These are phyloP conservation scores for Pomatostomus ruficeps DNA, from an alignment of 2,113 vertebrate genomes.

Conservation along the genomic window DNA sequence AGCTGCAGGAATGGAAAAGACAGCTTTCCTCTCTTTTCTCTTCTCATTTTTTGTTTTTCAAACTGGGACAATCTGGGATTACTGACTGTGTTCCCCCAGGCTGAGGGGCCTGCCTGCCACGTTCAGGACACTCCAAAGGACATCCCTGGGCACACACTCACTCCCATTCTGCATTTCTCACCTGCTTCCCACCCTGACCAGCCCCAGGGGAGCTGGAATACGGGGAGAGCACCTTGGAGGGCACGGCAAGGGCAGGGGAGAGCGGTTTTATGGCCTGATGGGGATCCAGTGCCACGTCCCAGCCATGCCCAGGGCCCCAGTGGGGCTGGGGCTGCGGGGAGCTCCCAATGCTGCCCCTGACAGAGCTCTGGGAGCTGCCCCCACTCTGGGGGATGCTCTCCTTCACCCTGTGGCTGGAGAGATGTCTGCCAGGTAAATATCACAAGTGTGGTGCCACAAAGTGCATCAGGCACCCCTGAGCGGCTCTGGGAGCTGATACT, in stretches of 20 bases:
- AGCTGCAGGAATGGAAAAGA: not conserved
- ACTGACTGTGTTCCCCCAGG: not conserved
- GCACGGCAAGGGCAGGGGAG: not conserved
- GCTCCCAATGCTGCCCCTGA: not conserved
- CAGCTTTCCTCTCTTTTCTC: not conserved
- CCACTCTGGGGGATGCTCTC: not conserved
- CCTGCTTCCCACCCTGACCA: not conserved
- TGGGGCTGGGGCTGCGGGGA: not conserved
- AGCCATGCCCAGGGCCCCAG: rapidly evolving
- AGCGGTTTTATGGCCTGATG: not conserved
- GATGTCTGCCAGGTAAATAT: not conserved
- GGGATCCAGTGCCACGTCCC: not conserved
- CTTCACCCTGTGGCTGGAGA: not conserved
- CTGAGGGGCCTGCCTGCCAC: not conserved
- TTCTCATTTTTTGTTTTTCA: not conserved
- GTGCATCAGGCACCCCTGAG: rapidly evolving
- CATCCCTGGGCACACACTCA: not conserved
- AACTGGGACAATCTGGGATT: not conserved
- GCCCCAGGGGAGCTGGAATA: not conserved
- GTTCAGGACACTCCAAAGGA: not conserved
- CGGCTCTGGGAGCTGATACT: rapidly evolving
- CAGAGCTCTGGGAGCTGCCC: not conserved
- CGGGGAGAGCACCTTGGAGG: not conserved
- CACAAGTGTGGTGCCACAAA: rapidly evolving
- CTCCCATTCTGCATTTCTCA: not conserved